Base-by-base conservation (phyloP, 2,888 invertebrate genomes). In the Clanis bilineata region DNA sequence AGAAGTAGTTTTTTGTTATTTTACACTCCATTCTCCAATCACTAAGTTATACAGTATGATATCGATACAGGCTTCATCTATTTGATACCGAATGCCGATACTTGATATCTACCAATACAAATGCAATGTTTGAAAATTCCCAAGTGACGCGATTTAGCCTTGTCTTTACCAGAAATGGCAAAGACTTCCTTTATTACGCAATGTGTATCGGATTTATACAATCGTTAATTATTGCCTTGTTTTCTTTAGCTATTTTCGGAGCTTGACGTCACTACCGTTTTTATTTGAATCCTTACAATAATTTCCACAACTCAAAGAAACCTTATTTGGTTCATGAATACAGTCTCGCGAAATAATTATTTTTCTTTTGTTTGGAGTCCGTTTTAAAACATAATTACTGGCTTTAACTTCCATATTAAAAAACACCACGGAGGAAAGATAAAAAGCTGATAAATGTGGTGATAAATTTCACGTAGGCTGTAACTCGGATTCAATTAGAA, bases 401-500 rank as follows among this genome's bases (percentile, higher is more conserved):
- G 65, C 70, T 69, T 71, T 73, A 69, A 73, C 70, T 68, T 72
- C 72, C 69, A 67, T 69, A 72, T 74, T 77, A 74, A 69, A n/a
- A 70, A 72, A 71, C 66, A 67, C 69, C 68, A 71, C 74, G 69
- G 69, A 65, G 63, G 69, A 65, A 68, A 76, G 77, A 77, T 78
- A 77, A 79, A 78, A 79, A 73, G 72, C 77, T 74, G 79, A 76
- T 79, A 78, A 79, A 80, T 79, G 76, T 67, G 76, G 80, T 73
- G 74, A 79, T 79, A 77, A 77, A 79, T 79, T 80, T 77, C 70
- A 72, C 70, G 77, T 74, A 76, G 71, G 76, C 72, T 73, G 72
- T 70, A 75, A 77, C 74, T 76, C 74, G 72, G 74, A 80, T 80
- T 80, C 79, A 80, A 79, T 80, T 80, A 78, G 77, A 74, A 72